Conservation (phyloP, 1,140 invertebrate species). For the Papilio machaon region DNA sequence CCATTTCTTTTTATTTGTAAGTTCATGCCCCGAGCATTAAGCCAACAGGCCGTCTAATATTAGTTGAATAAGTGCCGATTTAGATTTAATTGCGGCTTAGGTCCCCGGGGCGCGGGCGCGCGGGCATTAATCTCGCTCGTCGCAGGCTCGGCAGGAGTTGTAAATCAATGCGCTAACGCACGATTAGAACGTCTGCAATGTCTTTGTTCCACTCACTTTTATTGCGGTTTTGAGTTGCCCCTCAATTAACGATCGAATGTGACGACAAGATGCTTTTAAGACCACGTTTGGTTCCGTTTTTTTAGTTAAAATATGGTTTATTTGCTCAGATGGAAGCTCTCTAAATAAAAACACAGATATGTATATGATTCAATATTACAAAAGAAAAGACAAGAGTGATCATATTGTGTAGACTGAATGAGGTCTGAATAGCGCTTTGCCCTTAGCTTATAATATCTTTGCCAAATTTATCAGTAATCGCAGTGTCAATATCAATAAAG, state of each 20-base stretch:
- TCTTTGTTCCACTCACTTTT: constrained; percentile 33
- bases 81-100: constrained; percentile 32
- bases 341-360: neutral
- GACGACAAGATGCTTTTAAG: constrained; percentile 3
- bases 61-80: constrained; percentile 28
- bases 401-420: no score
- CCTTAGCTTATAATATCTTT: neutral
- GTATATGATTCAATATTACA: neutral
- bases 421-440: neutral
- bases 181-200: constrained; percentile 27
- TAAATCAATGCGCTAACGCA: constrained; percentile 30
- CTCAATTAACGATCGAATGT: constrained; percentile 22
- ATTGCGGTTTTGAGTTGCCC: constrained; percentile 15
- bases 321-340: neutral
- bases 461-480: neutral
- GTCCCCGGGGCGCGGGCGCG: constrained; percentile 28
- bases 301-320: neutral
- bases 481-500: constrained; percentile 5
- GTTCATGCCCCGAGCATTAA: neutral
- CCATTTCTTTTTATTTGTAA: neutral
- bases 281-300: neutral
- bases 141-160: constrained; percentile 6
- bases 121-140: constrained; percentile 22
- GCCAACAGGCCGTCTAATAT: constrained; percentile 15
- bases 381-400: no score